phyloP scores from a whole-genome alignment of 1,140 invertebrate species.

The Papilio glaucus region DNA sequence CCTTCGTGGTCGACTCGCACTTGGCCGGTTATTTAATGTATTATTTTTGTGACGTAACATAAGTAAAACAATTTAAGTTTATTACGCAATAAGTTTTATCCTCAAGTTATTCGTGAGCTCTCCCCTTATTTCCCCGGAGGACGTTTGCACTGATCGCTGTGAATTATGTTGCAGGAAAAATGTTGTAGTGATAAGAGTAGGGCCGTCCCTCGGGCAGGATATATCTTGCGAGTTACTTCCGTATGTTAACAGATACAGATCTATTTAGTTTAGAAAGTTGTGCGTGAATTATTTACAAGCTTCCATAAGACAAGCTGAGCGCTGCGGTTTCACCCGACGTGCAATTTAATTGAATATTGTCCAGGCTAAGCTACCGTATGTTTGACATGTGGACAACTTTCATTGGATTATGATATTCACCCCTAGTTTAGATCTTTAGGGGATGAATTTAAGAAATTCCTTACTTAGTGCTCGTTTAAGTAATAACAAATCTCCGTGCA shows the following conservation, averaged over 20 bases:
- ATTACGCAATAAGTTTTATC: neutral
- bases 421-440: too few species aligned
- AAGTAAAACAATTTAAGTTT: too few species aligned
- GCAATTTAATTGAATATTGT: too few species aligned
- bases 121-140: conserved; percentile 1
- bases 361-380: too few species aligned
- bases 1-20: too few species aligned
- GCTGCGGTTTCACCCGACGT: too few species aligned
- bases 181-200: neutral
- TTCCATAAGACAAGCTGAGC: too few species aligned
- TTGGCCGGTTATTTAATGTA: neutral
- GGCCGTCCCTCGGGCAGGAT: neutral
- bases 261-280: neutral
- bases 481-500: too few species aligned
- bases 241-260: neutral
- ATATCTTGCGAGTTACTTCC: conserved; percentile 1
- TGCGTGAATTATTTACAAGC: neutral
- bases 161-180: conserved; percentile 13
- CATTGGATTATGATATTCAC: too few species aligned
- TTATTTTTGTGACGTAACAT: neutral
- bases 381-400: too few species aligned
- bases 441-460: too few species aligned
- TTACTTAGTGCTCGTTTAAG: too few species aligned
- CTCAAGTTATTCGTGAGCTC: neutral
- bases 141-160: neutral